Percentiles rank a stretch among this genome's conserved stretches.
Conservation (phyloP, 2,113 vertebrate genomes). For the Chaetops frenatus region DNA sequence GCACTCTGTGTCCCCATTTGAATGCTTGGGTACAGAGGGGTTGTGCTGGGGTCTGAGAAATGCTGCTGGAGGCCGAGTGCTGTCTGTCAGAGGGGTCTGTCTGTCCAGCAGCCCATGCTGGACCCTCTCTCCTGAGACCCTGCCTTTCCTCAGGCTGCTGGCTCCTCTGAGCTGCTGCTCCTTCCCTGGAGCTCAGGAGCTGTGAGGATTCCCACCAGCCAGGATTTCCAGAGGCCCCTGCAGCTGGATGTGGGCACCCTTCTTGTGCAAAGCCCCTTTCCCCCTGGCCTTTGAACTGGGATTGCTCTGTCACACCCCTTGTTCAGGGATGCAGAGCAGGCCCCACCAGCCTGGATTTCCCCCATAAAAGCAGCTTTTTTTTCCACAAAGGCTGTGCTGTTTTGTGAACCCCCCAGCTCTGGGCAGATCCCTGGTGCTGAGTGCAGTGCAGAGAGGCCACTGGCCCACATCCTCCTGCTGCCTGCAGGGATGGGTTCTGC, state of each 20-base stretch:
- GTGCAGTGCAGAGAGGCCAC: accelerated
- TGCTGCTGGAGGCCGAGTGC: not conserved
- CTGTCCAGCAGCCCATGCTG: not conserved
- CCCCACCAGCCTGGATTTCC: not conserved
- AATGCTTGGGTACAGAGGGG: not conserved
- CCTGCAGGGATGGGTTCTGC: not conserved
- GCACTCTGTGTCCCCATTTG: not conserved
- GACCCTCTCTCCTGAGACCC: no score
- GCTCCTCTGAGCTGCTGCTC: not conserved
- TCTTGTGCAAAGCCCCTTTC: not conserved
- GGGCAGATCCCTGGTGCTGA: not conserved
- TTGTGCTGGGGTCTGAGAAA: not conserved
- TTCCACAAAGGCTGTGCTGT: not conserved
- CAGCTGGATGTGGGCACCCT: not conserved
- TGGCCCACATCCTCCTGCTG: not conserved
- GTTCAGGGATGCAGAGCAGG: not conserved
- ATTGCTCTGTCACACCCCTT: not conserved
- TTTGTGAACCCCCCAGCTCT: not conserved
- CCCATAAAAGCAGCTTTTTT: not conserved
- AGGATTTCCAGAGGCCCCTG: not conserved
- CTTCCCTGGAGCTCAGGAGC: not conserved
- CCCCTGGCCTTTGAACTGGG: not conserved
- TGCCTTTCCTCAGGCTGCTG: not conserved
- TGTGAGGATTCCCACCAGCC: not conserved
- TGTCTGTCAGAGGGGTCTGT: not conserved